Evolutionary conservation across 2,888 invertebrate species (phyloP), one percentile per base, ranked within the genome.

Genomic region (Pilophorus perplexus): DNA sequence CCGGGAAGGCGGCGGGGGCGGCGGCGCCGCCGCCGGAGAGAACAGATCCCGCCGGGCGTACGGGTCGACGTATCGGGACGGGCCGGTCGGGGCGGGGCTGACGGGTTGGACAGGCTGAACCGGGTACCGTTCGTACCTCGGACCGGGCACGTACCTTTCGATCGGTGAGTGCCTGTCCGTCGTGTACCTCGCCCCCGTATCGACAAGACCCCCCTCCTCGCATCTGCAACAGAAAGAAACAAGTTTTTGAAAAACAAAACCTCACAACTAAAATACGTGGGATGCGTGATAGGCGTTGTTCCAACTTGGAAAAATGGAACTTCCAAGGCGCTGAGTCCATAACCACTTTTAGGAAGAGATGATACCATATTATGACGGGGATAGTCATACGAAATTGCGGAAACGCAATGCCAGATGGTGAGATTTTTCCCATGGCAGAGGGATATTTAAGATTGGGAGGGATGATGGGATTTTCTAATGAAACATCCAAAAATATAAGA

Each of bases 41-140:
- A 67, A 69, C 52, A 67, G 52, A 48, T 69, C 69, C 52, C 69
- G 42, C 44, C 69, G 33, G n/a, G 76, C 74, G 69, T 75, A 76
- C 40, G 76, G 55, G 69, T 68, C 46, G 67, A 75, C 74, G 67
- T 76, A 76, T 71, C 77, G 50, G 16, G 67, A 50, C 14, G 64
- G 54, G 38, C 44, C 62, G n/a, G 62, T 44, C 48, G 62, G 28
- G 46, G 62, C 28, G 20, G 25, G 16, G 37, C 44, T 28, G 46
- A 54, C 42, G 18, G 52, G 18, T 12, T 37, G 23, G 46, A 54
- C 42, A 16, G 52, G 18, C n/a, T 37, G 23, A 27, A 59, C 57
- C 18, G 55, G 82, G 73, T 86, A 85, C 72, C 85, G 80, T 64
- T 80, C 66, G 80, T 37, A 66, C 55, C 38, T 60, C 46, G 33